Percentiles rank a stretch among this genome's conserved stretches.
phyloP scores from a whole-genome alignment of 2,888 invertebrate genomes.

The Leptodirus hochenwartii region DNA sequence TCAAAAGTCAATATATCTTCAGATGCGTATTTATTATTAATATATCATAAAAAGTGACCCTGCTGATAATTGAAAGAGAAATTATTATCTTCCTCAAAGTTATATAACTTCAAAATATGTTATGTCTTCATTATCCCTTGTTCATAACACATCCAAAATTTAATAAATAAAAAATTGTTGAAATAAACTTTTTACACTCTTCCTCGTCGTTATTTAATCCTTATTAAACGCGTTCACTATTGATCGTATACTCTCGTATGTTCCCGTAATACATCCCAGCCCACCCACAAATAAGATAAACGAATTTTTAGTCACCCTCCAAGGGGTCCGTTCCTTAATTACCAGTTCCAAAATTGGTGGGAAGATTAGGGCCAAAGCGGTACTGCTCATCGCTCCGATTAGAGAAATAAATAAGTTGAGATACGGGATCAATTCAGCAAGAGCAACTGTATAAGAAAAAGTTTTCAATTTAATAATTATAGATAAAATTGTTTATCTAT shows the following conservation, averaged over 20 bases:
- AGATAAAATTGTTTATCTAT: no score
- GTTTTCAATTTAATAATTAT: neutral
- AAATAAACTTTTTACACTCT: no score
- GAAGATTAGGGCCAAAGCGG: constrained; percentile 70
- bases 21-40: no score
- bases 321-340: constrained; percentile 32
- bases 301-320: constrained; percentile 37
- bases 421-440: constrained; percentile 75
- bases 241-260: constrained; percentile 49
- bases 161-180: no score
- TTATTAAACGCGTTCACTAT: constrained; percentile 33
- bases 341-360: constrained; percentile 77
- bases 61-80: no score
- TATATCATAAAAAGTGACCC: no score
- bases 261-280: constrained; percentile 54
- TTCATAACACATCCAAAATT: no score
- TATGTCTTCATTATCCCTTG: no score
- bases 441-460: constrained; percentile 40
- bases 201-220: constrained; percentile 10
- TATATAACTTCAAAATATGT: no score
- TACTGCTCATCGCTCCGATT: constrained; percentile 80
- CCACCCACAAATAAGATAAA: constrained; percentile 48
- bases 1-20: no score
- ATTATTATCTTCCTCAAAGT: no score
- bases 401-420: constrained; percentile 76